A percentile compares a stretch with the other conserved stretches of the same genome.
phyloP scores from a whole-genome alignment of 2,797 vertebrate species.

The Leptatherina wallacei region DNA sequence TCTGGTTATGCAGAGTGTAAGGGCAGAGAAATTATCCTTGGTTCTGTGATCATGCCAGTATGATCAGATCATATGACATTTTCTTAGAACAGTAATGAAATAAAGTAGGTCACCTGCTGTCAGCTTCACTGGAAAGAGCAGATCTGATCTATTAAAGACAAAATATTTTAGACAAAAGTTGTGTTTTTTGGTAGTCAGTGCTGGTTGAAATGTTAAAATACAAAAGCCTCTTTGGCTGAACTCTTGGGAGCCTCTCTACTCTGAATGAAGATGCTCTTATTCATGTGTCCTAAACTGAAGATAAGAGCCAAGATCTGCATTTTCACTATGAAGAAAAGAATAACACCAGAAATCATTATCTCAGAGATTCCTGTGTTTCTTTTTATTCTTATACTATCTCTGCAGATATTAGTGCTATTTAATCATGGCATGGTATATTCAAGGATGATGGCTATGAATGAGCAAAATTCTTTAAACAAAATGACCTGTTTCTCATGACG shows the following conservation, averaged over 20 bases:
- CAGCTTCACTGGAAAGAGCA: too few relatives aligned
- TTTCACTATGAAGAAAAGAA: conserved; percentile 23
- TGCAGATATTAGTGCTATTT: background rate
- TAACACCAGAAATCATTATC: background rate
- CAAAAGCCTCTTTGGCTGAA: conserved; percentile 8
- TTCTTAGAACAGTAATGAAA: background rate
- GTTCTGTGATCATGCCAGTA: background rate
- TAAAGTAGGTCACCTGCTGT: background rate
- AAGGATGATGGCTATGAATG: conserved; percentile 4
- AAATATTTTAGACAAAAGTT: background rate
- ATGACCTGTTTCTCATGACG: conserved; percentile 2
- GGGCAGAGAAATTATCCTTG: too few relatives aligned
- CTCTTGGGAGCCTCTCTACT: conserved; percentile 13
- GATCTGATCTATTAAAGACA: background rate
- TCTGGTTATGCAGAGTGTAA: too few relatives aligned
- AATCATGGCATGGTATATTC: conserved; percentile 5
- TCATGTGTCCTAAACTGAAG: conserved; percentile 27
- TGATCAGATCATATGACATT: background rate
- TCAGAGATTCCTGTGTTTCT: background rate
- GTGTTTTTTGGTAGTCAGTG: conserved; percentile 1
- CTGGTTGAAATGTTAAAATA: background rate
- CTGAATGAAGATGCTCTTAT: conserved; percentile 23
- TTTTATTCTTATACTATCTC: conserved; percentile 15
- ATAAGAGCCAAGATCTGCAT: conserved; percentile 29
- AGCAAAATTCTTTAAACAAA: conserved; percentile 4